Base-by-base conservation (phyloP, 2,888 invertebrate species). In the Baronia brevicornis region DNA sequence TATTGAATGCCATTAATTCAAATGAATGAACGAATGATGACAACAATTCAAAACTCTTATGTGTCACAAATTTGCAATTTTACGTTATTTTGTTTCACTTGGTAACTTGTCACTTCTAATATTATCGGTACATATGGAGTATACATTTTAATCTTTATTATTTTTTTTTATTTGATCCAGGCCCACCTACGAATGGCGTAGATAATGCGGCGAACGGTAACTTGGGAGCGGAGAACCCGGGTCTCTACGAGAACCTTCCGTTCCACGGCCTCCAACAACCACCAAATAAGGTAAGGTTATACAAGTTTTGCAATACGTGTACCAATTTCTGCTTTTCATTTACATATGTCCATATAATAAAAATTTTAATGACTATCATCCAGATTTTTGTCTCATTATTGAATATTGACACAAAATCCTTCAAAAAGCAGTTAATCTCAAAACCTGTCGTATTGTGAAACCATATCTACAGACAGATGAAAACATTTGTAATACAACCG, bases 221-320 rank as follows among this genome's bases (percentile, higher is more conserved):
- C 54, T 54, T 79, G 24, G 88, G 90, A 71, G 89, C 90, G 82
- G 94, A 94, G 74, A 91, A 91, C 73, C 92, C 93, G 54, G 94
- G 93, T 72, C 91, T 93, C 69, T 96, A 96, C 88, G 96, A 96
- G 86, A 96, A 96, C 85, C 89, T 96, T 63, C 96, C 96, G 66
- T 96, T 96, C 89, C 96, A 96, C 77, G 95, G 95, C 58, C 90
- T 96, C 65, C 95, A 95, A 85, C 93, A 94, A 79, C 94, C 95
- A 65, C 95, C 95, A 60, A 93, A 95, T 82, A 96, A 96, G 93
- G 96, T 96, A 90, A 79, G 22, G 4, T n/a, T 5, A 9, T 3
- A 20, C 12, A 14, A 4, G 8, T 15, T 20, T 5, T 8, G n/a
- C n/a, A 23, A 23, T 4, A 30, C 2, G 7, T 15, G 1, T 20